Evolutionary conservation across 2,888 invertebrate species (phyloP), one percentile per base, ranked within the genome.

Genomic region (Nomada lathburiana): DNA sequence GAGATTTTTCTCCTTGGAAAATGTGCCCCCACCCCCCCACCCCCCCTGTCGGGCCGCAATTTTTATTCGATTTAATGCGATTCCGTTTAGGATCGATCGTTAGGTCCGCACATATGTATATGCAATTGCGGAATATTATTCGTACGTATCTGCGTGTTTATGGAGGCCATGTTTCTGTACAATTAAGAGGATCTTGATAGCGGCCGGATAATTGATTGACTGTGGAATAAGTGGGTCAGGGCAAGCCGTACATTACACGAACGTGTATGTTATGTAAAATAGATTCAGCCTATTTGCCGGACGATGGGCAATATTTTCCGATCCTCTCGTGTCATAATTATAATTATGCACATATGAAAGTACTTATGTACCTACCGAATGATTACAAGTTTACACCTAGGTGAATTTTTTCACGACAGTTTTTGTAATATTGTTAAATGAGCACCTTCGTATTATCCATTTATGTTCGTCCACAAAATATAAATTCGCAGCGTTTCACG

Each of bases 211-310:
- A 65, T 64, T 60, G 70, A 78, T 80, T 23, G 52, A 77, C 47
- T 26, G 20, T 29, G 53, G 44, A 47, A 42, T 79, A 79, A 70
- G 60, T 71, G 42, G 70, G 80, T 60, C 79, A 80, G 60, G 80
- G 60, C 42, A 60, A 71, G 11, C 64, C 36, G 53, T 69, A 23
- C 36, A 62, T 74, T 68, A 42, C 79, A 47, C 42, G 68, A 29
- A 42, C 23, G 36, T 2, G n/a, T 47, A 64, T 63, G 64, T 78
- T 64, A 29, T 59, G 69, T 64, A 64, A 79, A 80, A 70, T 78
- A 23, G 60, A 70, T 78, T 78, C 36, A 67, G 44, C 53, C 59
- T 62, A 29, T 55, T 47, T 44, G 18, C 23, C 50, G 72, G 29
- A 57, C 69, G n/a, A 63, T 47, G 50, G 1, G 36, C 26, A 26